Evolutionary conservation across 2,797 vertebrate species (phyloP).

Genomic region (Aplochiton taeniatus): DNA sequence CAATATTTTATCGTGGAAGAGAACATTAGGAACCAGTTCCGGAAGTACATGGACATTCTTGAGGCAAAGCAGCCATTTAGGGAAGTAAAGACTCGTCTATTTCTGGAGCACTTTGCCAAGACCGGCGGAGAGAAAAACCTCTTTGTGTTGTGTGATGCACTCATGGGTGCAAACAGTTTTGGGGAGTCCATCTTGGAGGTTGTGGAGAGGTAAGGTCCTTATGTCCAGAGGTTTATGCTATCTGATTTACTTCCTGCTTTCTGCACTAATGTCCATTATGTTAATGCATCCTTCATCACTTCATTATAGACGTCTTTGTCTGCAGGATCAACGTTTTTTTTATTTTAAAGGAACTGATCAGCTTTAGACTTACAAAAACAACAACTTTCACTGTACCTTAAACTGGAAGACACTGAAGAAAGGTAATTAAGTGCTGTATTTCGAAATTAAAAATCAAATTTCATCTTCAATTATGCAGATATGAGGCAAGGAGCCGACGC

Average conservation of each 20-base stretch:
- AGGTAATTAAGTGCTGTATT: no score
- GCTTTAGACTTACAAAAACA: no score
- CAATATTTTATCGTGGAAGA: slow-evolving; percentile 76
- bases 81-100: slow-evolving; percentile 72
- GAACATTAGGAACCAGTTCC: slow-evolving; percentile 78
- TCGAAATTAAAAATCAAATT: neutral
- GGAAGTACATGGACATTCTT: slow-evolving; percentile 79
- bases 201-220: slow-evolving; percentile 63
- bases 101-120: slow-evolving; percentile 75
- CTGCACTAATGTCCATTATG: no score
- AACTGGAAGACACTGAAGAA: no score
- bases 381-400: no score
- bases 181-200: slow-evolving; percentile 71
- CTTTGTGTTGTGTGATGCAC: slow-evolving; percentile 67
- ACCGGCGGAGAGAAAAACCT: slow-evolving; percentile 79
- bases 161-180: slow-evolving; percentile 73
- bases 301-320: no score
- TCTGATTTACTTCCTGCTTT: no score
- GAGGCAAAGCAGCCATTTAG: slow-evolving; percentile 74
- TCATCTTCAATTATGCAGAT: slow-evolving; percentile 47
- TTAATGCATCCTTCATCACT: no score
- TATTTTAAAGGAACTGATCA: no score
- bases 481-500: slow-evolving; percentile 70
- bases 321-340: no score
- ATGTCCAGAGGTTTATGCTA: no score